Conservation (phyloP, 2,888 invertebrate species). For the Lasioglossum marginatum region DNA sequence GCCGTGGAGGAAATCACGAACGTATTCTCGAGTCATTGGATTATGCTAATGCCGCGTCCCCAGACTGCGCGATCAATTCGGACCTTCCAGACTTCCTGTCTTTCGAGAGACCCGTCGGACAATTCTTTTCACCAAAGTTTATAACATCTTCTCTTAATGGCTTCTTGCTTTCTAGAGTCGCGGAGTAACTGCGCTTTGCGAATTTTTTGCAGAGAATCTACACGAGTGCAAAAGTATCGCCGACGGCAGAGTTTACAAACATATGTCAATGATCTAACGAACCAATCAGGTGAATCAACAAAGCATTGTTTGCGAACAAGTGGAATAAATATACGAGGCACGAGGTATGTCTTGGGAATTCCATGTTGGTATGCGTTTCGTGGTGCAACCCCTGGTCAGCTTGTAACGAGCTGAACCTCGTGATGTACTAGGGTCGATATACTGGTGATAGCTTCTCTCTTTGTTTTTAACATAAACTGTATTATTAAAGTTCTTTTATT, state of each 20-base stretch:
- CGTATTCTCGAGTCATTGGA: slow-evolving; percentile 52
- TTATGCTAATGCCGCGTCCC: slow-evolving; percentile 49
- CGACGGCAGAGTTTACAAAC: neutral
- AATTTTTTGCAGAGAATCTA: neutral
- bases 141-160: neutral
- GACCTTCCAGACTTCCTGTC: slow-evolving; percentile 44
- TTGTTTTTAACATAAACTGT: neutral
- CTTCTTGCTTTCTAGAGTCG: no score
- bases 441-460: neutral
- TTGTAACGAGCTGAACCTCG: neutral
- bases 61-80: slow-evolving; percentile 32
- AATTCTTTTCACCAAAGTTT: neutral
- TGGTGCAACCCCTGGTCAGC: neutral
- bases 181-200: no score
- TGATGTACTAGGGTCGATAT: neutral
- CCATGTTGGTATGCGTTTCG: neutral
- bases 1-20: slow-evolving; percentile 33
- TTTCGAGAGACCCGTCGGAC: slow-evolving; percentile 19
- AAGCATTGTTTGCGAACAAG: neutral
- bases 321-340: neutral
- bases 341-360: neutral
- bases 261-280: neutral
- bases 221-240: neutral
- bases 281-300: neutral
- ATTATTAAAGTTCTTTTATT: neutral